A percentile compares a stretch with the other conserved stretches of the same genome.
Evolutionary conservation across 2,888 invertebrate genomes (phyloP).

Genomic region (Acrobasis repandana): DNA sequence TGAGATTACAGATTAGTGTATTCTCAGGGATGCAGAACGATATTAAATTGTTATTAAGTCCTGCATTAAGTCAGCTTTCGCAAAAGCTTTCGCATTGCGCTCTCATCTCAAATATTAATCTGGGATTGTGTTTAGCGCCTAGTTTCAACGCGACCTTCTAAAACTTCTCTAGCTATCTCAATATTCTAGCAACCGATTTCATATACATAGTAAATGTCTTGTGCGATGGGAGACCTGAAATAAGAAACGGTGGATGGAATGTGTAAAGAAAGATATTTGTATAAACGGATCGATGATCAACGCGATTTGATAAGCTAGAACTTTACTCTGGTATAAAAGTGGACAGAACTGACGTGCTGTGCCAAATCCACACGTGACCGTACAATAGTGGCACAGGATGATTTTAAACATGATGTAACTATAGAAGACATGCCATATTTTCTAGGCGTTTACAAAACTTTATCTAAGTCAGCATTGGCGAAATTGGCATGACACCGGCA

Average conservation of each 20-base stretch:
- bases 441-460: not conserved
- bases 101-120: slow-evolving; percentile 3
- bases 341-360: too few relatives aligned
- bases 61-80: not conserved
- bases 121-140: not conserved
- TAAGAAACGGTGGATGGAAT: too few relatives aligned
- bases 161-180: not conserved
- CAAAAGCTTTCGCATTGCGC: slow-evolving; percentile 1
- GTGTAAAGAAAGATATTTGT: too few relatives aligned
- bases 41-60: not conserved
- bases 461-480: not conserved
- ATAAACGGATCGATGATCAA: too few relatives aligned
- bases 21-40: too few relatives aligned
- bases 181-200: not conserved
- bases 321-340: too few relatives aligned
- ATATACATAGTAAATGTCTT: not conserved
- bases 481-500: not conserved
- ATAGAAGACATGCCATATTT: not conserved
- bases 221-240: too few relatives aligned
- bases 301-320: too few relatives aligned
- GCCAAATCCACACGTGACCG: too few relatives aligned
- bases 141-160: not conserved
- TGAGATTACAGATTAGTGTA: too few relatives aligned
- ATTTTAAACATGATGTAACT: not conserved
- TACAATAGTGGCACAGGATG: too few relatives aligned